phyloP scores from a whole-genome alignment of 2,888 invertebrate species.

The Thereva unica region DNA sequence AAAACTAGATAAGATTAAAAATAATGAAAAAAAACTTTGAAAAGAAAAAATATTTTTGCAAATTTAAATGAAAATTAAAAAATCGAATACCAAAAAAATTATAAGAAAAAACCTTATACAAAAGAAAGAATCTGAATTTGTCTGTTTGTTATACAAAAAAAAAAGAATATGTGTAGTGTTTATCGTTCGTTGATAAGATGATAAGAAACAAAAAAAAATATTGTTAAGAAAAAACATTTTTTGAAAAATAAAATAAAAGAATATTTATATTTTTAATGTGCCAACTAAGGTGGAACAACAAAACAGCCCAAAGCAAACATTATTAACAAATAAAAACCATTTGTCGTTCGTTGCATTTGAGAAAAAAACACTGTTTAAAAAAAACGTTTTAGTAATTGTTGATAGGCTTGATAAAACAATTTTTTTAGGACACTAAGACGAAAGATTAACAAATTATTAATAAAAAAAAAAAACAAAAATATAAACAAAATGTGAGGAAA shows the following conservation, averaged over 20 bases:
- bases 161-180: no score
- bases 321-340: no score
- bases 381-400: no score
- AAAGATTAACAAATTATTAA: conserved; percentile 2
- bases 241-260: conserved; percentile 3
- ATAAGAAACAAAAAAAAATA: conserved; percentile 4
- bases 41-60: neutral
- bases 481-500: neutral
- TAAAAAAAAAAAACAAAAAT: neutral
- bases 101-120: no score
- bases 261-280: conserved; percentile 29
- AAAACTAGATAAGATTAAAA: conserved; percentile 2
- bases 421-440: no score
- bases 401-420: no score
- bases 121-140: no score
- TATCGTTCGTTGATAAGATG: no score
- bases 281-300: conserved; percentile 12
- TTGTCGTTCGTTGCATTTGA: conserved; percentile 29
- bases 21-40: neutral
- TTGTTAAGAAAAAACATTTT: conserved; percentile 2
- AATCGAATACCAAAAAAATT: no score
- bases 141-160: no score
- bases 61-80: no score
- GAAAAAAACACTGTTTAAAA: neutral
- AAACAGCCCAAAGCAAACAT: no score